Conservation (phyloP, 2,888 invertebrate species). For the Acanthosepion pharaonis region DNA sequence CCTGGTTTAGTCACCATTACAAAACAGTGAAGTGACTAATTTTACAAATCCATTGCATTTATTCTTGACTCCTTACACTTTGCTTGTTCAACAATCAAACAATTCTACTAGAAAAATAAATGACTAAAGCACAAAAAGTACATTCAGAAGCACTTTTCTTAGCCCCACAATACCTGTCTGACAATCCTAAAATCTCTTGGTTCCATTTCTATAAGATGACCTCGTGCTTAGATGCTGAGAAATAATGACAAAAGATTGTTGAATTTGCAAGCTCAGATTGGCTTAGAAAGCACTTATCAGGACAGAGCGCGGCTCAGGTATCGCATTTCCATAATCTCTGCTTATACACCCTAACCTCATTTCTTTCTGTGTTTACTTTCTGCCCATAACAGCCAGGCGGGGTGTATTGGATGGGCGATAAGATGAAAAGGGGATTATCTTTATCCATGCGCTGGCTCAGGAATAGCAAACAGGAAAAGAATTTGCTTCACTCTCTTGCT, state of each 20-base stretch:
- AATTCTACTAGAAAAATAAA: not conserved
- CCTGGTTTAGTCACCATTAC: too few relatives aligned
- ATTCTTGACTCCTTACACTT: not conserved
- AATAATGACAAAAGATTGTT: conserved; percentile 2
- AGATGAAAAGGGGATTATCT: not conserved
- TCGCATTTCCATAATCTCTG: not conserved
- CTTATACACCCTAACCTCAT: not conserved
- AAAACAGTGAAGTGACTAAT: too few relatives aligned
- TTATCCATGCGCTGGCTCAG: not conserved
- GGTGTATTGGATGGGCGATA: not conserved
- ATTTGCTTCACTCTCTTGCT: not conserved
- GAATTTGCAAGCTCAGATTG: conserved; percentile 33
- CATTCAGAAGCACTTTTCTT: not conserved
- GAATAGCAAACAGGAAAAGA: not conserved
- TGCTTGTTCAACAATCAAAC: not conserved
- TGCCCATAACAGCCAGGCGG: not conserved
- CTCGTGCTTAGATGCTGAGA: not conserved
- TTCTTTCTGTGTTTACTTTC: not conserved
- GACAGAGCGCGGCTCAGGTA: not conserved
- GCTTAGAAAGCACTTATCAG: conserved; percentile 9
- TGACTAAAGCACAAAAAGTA: not conserved
- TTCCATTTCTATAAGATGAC: too few relatives aligned
- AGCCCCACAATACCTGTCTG: not conserved
- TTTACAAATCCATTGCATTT: not conserved
- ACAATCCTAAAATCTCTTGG: not conserved